Base-by-base conservation (phyloP, 2,797 vertebrate genomes). In the Phrynocephalus forsythii region DNA sequence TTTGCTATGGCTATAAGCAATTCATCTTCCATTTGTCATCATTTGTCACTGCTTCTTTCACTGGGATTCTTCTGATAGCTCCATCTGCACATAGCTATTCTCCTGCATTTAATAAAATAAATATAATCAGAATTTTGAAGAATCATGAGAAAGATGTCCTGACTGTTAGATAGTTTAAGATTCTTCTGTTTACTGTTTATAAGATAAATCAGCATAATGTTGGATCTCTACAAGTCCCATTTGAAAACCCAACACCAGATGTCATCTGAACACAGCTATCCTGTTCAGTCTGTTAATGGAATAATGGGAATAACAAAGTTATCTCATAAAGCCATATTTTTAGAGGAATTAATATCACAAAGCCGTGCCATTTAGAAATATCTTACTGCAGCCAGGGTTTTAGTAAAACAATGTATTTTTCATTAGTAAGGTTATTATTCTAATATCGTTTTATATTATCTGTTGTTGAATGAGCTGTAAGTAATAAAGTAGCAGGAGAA, bases 1-100 rank as follows among this genome's bases (percentile, higher is more conserved):
- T 75, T 73, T 84, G 6, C 56, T 76, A 33, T 76, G 52, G 24
- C 4, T 73, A 24, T 38, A 63, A 33, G 38, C 38, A 5, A 28
- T 76, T 76, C 83, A 84, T 75, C 72, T 66, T 76, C 33, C 11
- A 73, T 30, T 73, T 79, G 67, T 80, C 77, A 60, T 15, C 33
- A 69, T 84, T 48, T 82, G 52, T 33, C 79, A 33, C 30, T 66
- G 10, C 8, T 26, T 60, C 16, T 85, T 78, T 11, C 33, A 44
- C 26, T 72, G 78, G 13, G 5, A 30, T 33, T 80, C 15, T 1
- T 72, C n/a, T 71, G 68, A 15, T 60, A 63, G 28, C 15, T 6
- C 24, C 72, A 22, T 48, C 24, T 44, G 9, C 63, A 44, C n/a
- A 60, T 79, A 24, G 63, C 50, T 60, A 80, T 63, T 48, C 28